Evolutionary conservation across 2,888 invertebrate genomes (phyloP).

Genomic region (Cordilura impudica): DNA sequence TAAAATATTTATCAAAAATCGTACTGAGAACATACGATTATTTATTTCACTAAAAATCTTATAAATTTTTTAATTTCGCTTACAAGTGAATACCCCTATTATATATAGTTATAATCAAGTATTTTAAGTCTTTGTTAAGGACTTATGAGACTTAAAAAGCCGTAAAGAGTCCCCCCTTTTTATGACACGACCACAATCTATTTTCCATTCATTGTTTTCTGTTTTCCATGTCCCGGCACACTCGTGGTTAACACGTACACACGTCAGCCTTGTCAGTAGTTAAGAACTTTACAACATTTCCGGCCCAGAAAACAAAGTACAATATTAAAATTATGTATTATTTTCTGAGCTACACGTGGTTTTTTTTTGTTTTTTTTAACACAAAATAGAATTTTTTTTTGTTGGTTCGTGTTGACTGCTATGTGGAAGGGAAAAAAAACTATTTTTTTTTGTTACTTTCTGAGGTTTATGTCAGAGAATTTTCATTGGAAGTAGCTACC

Average conservation of each 20-base stretch:
- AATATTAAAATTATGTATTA: conserved; percentile 25
- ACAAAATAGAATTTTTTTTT: not conserved
- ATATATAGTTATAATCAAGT: not conserved
- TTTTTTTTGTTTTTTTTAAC: not conserved
- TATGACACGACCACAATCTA: conserved; percentile 42
- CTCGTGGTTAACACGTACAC: conserved; percentile 45
- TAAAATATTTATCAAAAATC: too few species aligned
- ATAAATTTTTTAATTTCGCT: too few species aligned
- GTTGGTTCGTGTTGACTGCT: not conserved
- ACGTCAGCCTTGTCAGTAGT: conserved; percentile 25
- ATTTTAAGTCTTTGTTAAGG: conserved; percentile 39
- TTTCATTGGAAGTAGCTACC: conserved; percentile 1
- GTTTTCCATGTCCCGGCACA: conserved; percentile 15
- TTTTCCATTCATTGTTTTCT: conserved; percentile 22
- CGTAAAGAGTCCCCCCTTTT: conserved; percentile 32
- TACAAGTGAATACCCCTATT: conserved; percentile 32
- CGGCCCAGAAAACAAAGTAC: conserved; percentile 52
- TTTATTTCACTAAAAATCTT: too few species aligned
- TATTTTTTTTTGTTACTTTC: not conserved
- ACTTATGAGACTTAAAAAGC: conserved; percentile 40
- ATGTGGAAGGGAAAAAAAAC: not conserved
- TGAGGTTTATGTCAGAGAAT: conserved; percentile 17
- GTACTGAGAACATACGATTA: too few species aligned
- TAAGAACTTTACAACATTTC: conserved; percentile 54
- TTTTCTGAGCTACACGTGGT: conserved; percentile 22